Evolutionary conservation across 2,797 vertebrate species (phyloP), one percentile per base, ranked within the genome.

Genomic region (Percopsis omiscomaycus): DNA sequence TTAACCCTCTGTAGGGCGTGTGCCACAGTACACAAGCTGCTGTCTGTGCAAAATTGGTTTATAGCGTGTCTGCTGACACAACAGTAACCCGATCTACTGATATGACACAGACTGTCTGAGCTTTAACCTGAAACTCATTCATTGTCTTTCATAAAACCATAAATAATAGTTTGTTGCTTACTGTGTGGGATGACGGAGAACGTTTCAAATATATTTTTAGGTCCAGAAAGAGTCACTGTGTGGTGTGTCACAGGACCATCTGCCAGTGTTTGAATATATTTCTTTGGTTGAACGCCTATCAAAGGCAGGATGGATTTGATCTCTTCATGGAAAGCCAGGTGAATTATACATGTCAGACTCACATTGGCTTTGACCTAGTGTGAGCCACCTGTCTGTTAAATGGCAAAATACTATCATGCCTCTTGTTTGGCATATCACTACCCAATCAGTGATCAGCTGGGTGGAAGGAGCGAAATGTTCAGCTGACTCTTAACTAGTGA

Each of bases 271-370:
- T 70, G 64, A 69, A 62, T 76, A 54, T 62, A 76, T 86, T 85
- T 84, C 69, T 77, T 58, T 44, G 61, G 56, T 48, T 59, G 66
- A 80, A 65, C 74, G 59, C 82, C 65, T 71, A 76, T 77, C 78
- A 75, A 69, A 84, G 71, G 46, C 56, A 44, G 71, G 73, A 69
- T 77, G 70, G 85, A 89, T 80, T 62, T 69, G 82, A 88, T 86
- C 85, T 79, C 79, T 75, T 78, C 3, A 64, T 74, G 78, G 79
- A 88, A 83, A 77, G 76, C 67, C 76, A 5, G 3, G 86, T 91
- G 84, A 90, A 91, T 91, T 85, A 90, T 91, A 83, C 64, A 90
- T 89, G 83, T 66, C 68, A n/a, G 63, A 54, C 57, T 85, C 79
- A 62, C 82, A 74, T 83, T 83, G 71, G 68, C 55, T 68, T 66